These are phyloP conservation scores for Rhea americana DNA, from an alignment of 2,113 vertebrate species.

Conservation along the genomic window DNA sequence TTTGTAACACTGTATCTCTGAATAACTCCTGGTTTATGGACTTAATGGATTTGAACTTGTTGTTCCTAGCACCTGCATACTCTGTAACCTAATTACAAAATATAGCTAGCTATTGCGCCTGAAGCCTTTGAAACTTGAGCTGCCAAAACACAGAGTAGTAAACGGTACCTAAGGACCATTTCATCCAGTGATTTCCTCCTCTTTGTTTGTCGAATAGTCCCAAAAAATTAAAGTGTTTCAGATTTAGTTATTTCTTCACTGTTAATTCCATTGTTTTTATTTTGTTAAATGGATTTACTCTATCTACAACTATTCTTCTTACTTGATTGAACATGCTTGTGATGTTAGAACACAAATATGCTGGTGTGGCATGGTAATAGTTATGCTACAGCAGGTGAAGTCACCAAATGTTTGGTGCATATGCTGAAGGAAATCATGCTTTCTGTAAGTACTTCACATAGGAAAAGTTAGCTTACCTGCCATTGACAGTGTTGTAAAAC, in stretches of 20 bases:
- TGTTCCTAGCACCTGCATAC: neutral
- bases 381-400: neutral
- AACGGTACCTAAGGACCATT: neutral
- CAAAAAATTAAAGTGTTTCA: neutral
- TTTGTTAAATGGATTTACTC: neutral
- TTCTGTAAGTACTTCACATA: constrained; percentile 5
- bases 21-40: neutral
- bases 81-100: neutral
- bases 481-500: neutral
- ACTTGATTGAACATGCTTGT: neutral
- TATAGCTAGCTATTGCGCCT: neutral
- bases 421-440: neutral
- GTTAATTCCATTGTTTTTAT: neutral
- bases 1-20: neutral
- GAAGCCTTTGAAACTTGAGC: constrained; percentile 5
- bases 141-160: neutral
- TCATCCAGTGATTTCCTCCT: neutral
- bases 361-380: neutral
- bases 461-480: neutral
- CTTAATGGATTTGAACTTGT: neutral
- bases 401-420: neutral
- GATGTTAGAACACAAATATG: neutral
- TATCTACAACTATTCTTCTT: neutral
- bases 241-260: neutral
- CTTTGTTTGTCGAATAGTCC: neutral